Evolutionary conservation across 2,888 invertebrate genomes (phyloP).

Genomic region (Spodoptera exigua): DNA sequence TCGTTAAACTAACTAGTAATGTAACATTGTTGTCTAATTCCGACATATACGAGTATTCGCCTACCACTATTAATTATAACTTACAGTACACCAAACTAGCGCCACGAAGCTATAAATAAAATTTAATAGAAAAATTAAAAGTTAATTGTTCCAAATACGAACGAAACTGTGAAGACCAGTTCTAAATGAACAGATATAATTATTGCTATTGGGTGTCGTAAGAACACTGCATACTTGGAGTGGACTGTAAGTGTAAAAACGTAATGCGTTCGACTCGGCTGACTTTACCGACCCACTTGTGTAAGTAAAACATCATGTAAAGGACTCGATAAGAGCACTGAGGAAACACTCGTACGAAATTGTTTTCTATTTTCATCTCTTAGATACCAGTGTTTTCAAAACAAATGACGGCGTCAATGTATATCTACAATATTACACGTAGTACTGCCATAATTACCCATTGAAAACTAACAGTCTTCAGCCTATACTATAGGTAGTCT

Average conservation of each 20-base stretch:
- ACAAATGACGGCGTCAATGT: not conserved
- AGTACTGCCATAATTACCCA: not conserved
- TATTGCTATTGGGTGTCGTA: slow-evolving; percentile 69
- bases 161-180: slow-evolving; percentile 38
- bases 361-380: slow-evolving; percentile 30
- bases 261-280: slow-evolving; percentile 75
- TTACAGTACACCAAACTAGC: slow-evolving; percentile 42
- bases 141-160: slow-evolving; percentile 49
- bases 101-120: slow-evolving; percentile 40
- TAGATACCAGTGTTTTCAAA: slow-evolving; percentile 19
- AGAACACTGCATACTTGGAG: slow-evolving; percentile 46
- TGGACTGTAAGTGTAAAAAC: slow-evolving; percentile 67
- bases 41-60: slow-evolving; percentile 27
- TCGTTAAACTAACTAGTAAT: slow-evolving; percentile 15
- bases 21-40: slow-evolving; percentile 35
- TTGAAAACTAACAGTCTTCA: not conserved
- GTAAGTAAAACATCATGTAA: slow-evolving; percentile 54
- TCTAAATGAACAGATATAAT: slow-evolving; percentile 38
- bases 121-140: slow-evolving; percentile 30
- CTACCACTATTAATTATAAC: slow-evolving; percentile 31
- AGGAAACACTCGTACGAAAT: slow-evolving; percentile 54
- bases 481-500: no score
- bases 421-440: slow-evolving; percentile 19
- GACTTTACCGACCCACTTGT: slow-evolving; percentile 72
- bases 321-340: slow-evolving; percentile 66